Evolutionary conservation across 1,140 invertebrate species (phyloP).

Genomic region (Lasioglossum albipes): DNA sequence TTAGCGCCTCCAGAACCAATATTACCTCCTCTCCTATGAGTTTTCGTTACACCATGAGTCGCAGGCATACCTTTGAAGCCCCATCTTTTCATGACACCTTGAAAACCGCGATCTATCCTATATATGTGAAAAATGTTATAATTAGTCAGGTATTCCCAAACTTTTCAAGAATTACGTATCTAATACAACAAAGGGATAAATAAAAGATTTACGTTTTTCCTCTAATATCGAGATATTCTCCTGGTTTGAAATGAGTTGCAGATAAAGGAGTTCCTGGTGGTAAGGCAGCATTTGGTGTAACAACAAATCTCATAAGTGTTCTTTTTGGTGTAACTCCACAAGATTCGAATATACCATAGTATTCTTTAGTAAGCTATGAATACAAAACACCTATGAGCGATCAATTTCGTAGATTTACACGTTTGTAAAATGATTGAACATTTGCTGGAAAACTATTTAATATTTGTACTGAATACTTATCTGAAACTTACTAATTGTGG

Average conservation of each 20-base stretch:
- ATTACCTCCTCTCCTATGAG: conserved; percentile 94
- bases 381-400: conserved; percentile 16
- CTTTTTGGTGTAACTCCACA: conserved; percentile 95
- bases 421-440: neutral
- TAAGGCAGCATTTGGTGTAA: conserved; percentile 93
- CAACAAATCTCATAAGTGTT: conserved; percentile 89
- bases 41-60: conserved; percentile 96
- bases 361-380: conserved; percentile 89
- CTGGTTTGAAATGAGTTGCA: conserved; percentile 94
- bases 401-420: neutral
- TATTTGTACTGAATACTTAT: too few species aligned
- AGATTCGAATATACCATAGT: conserved; percentile 91
- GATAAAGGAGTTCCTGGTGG: conserved; percentile 93
- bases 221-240: conserved; percentile 93
- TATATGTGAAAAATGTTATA: conserved; percentile 44
- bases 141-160: neutral
- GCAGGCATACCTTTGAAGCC: conserved; percentile 96
- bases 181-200: neutral
- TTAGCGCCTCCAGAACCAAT: conserved; percentile 93
- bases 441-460: neutral
- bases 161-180: neutral
- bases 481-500: conserved; percentile 83
- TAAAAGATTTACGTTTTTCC: conserved; percentile 91
- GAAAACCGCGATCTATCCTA: conserved; percentile 96
- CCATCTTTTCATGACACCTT: conserved; percentile 98